phyloP scores from a whole-genome alignment of 2,113 vertebrate species.

The Zosterops pallidus region DNA sequence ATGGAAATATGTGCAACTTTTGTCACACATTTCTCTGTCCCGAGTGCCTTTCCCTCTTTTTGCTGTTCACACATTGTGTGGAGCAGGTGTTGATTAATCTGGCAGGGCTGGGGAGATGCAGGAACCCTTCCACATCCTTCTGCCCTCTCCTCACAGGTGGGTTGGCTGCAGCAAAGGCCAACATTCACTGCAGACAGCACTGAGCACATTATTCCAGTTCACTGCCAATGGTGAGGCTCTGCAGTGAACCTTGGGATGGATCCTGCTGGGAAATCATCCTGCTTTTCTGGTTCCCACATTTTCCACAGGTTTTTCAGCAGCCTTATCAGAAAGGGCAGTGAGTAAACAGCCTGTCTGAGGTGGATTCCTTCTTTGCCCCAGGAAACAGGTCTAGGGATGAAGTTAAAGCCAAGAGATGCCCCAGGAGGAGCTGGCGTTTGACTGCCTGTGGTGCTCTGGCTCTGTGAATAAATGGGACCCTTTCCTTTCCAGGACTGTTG shows the following conservation, averaged over 20 bases:
- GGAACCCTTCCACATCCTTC: not conserved
- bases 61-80: not conserved
- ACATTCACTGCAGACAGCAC: not conserved
- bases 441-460: not conserved
- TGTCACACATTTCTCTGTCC: not conserved
- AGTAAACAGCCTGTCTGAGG: not conserved
- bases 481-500: not conserved
- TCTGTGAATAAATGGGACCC: not conserved
- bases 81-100: not conserved
- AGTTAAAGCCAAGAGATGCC: not conserved
- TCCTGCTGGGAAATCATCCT: not conserved
- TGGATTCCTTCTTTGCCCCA: not conserved
- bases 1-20: slow-evolving; percentile 33
- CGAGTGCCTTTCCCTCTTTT: not conserved
- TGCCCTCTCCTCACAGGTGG: not conserved
- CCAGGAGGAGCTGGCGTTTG: not conserved
- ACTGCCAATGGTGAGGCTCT: not conserved
- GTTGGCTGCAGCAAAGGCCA: not conserved
- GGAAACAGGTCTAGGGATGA: not conserved
- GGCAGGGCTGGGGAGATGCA: too few species aligned
- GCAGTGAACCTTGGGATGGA: not conserved
- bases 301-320: not conserved
- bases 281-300: not conserved
- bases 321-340: not conserved
- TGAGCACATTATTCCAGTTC: not conserved